Percentiles rank a stretch among this genome's conserved stretches.
These are phyloP conservation scores for Catagonus wagneri DNA, from an alignment of 2,113 vertebrate genomes.

Conservation along the genomic window DNA sequence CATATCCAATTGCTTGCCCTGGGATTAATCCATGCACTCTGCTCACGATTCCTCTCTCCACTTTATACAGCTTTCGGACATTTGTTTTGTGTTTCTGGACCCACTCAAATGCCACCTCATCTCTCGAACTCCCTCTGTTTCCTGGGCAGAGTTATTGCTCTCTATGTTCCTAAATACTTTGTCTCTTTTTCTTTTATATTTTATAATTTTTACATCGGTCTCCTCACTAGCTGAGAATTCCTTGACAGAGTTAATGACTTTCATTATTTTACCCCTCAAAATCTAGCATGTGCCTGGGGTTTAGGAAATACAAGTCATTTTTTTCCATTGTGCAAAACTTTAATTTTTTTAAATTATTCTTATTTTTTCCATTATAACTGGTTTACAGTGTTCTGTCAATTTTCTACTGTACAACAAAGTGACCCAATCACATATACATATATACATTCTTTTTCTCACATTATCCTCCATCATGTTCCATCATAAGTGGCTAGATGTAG, in stretches of 20 bases:
- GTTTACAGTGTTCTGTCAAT: too few relatives aligned
- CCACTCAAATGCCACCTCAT: not conserved
- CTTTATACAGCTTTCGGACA: not conserved
- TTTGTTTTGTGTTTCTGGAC: not conserved
- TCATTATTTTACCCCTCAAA: conserved; percentile 4
- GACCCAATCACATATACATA: too few relatives aligned
- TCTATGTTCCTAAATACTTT: not conserved
- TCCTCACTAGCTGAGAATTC: not conserved
- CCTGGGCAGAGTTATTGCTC: not conserved
- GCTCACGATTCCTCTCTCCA: not conserved
- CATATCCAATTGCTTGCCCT: not conserved
- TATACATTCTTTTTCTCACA: too few relatives aligned
- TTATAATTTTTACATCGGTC: conserved; percentile 2
- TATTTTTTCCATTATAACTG: too few relatives aligned
- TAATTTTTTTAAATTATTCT: too few relatives aligned
- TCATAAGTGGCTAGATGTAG: too few relatives aligned
- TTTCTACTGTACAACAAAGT: too few relatives aligned
- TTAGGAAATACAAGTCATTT: not conserved
- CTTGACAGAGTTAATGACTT: not conserved
- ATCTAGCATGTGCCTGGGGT: not conserved
- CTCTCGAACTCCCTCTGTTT: not conserved
- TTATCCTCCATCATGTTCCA: too few relatives aligned
- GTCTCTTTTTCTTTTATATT: not conserved
- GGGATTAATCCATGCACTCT: not conserved
- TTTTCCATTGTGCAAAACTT: too few relatives aligned